A percentile compares a stretch with the other conserved stretches of the same genome.
Conservation (phyloP, 64 coral and sea anemone genomes). For the Montipora foliosa region DNA sequence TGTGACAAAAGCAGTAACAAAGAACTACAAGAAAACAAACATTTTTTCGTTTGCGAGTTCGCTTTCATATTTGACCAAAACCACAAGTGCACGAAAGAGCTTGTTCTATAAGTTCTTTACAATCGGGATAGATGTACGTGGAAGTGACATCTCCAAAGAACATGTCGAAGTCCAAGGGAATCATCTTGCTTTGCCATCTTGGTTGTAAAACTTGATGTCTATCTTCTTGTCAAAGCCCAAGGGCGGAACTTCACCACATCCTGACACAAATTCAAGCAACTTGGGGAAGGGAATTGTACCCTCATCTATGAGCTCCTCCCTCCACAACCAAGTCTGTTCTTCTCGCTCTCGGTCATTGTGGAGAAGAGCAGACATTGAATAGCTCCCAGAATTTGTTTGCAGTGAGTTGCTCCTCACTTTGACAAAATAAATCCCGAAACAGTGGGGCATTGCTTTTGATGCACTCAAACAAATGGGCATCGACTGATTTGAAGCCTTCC, state of each 20-base stretch:
- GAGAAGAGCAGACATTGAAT: conserved; percentile 32
- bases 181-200: conserved; percentile 14
- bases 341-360: conserved; percentile 28
- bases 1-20: too few species aligned
- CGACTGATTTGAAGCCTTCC: conserved; percentile 34
- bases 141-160: conserved; percentile 33
- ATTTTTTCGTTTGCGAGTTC: too few species aligned
- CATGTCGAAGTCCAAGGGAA: conserved; percentile 57
- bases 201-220: conserved; percentile 15
- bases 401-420: conserved; percentile 5
- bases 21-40: too few species aligned
- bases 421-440: conserved; percentile 40
- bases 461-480: conserved; percentile 13
- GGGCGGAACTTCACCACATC: conserved; percentile 38
- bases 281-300: background rate
- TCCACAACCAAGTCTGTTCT: conserved; percentile 50
- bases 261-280: conserved; percentile 36
- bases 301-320: conserved; percentile 40
- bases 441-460: background rate
- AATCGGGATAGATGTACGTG: conserved; percentile 11
- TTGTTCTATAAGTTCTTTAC: conserved; percentile 25
- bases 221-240: conserved; percentile 70
- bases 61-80: conserved; percentile 37
- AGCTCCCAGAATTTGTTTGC: conserved; percentile 38
- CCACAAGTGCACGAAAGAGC: conserved; percentile 33